Conservation (phyloP, 2,888 invertebrate species). For the Harpalus rubripes region DNA sequence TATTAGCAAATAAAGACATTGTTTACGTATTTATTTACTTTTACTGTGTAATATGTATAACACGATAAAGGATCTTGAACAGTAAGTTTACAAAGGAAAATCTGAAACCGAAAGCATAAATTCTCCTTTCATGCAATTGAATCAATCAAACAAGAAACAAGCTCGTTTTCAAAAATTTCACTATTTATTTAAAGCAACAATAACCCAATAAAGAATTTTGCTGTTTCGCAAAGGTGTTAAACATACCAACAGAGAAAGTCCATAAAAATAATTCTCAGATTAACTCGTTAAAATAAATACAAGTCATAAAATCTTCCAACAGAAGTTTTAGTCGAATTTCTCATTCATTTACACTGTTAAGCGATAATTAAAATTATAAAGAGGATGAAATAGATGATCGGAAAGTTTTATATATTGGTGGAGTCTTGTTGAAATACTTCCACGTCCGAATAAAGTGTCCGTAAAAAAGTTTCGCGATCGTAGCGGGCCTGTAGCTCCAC, state of each 20-base stretch:
- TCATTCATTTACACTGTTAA: slow-evolving; percentile 42
- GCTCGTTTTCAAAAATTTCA: slow-evolving; percentile 35
- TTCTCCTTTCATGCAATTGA: neutral
- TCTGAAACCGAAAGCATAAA: slow-evolving; percentile 40
- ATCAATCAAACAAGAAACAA: slow-evolving; percentile 32
- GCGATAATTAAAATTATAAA: slow-evolving; percentile 46
- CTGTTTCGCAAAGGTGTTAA: slow-evolving; percentile 42
- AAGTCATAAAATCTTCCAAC: slow-evolving; percentile 35
- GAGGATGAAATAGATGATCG: slow-evolving; percentile 19
- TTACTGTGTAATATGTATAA: slow-evolving; percentile 1
- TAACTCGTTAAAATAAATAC: slow-evolving; percentile 52
- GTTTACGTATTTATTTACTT: neutral
- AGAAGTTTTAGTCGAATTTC: slow-evolving; percentile 47
- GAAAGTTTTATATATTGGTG: slow-evolving; percentile 34
- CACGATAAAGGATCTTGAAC: slow-evolving; percentile 2
- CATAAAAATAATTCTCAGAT: slow-evolving; percentile 33
- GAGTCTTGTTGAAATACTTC: slow-evolving; percentile 29
- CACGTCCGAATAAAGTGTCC: slow-evolving; percentile 41
- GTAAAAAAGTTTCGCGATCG: slow-evolving; percentile 32
- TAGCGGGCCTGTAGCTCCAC: slow-evolving; percentile 15
- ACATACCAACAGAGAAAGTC: slow-evolving; percentile 43
- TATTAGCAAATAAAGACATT: neutral
- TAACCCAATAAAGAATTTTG: slow-evolving; percentile 48
- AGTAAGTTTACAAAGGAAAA: slow-evolving; percentile 24
- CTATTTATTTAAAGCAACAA: slow-evolving; percentile 53